Evolutionary conservation across 2,888 invertebrate species (phyloP).

Genomic region (Rhodophaea formosa): DNA sequence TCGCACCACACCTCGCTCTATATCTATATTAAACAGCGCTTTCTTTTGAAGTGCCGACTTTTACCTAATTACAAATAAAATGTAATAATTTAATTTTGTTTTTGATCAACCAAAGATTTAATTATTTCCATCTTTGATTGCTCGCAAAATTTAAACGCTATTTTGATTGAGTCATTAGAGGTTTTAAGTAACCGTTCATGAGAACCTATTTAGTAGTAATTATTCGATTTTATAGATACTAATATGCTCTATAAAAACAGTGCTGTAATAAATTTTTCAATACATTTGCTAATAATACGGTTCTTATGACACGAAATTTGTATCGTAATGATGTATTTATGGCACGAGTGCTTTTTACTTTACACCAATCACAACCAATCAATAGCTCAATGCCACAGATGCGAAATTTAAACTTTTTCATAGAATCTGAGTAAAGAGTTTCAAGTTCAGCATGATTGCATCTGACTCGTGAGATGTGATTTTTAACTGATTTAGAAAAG

Average conservation of each 20-base stretch:
- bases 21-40: constrained; percentile 16
- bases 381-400: too few species aligned
- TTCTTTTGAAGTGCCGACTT: constrained; percentile 54
- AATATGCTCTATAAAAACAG: background rate
- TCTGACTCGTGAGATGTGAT: too few species aligned
- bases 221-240: background rate
- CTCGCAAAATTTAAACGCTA: constrained; percentile 44
- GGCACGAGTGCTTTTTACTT: too few species aligned
- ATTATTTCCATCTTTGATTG: constrained; percentile 52
- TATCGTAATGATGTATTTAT: too few species aligned
- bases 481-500: too few species aligned
- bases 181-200: constrained; percentile 7
- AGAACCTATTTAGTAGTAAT: constrained; percentile 5
- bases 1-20: background rate
- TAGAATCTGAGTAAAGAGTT: too few species aligned
- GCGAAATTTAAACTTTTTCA: too few species aligned
- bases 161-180: constrained; percentile 54
- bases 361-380: too few species aligned
- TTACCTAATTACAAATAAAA: constrained; percentile 56
- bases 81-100: constrained; percentile 46
- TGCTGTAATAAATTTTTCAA: too few species aligned
- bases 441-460: too few species aligned
- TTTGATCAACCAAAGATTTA: constrained; percentile 51
- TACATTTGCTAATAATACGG: too few species aligned
- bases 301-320: too few species aligned